Evolutionary conservation across 2,797 vertebrate species (phyloP).

Genomic region (Micromesistius poutassou): DNA sequence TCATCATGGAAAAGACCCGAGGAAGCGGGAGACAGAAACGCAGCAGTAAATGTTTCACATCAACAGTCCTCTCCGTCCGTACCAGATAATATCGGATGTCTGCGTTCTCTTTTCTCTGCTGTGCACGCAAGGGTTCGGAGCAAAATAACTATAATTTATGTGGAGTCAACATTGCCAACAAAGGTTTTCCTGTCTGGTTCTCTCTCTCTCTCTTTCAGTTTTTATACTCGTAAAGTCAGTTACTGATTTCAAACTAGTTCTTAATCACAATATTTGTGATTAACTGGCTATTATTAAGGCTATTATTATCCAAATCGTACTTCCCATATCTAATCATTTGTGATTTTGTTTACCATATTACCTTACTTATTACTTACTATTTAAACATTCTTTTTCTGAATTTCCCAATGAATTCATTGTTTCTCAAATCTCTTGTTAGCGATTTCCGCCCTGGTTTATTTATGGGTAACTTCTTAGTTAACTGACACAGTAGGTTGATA

Average conservation of each 20-base stretch:
- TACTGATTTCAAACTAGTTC: background rate
- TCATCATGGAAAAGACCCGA: conserved; percentile 40
- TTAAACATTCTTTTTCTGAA: too few species aligned
- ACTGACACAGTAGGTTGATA: background rate
- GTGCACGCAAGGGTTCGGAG: background rate
- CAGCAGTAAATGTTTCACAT: conserved; percentile 27
- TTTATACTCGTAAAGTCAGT: background rate
- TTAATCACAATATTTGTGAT: background rate
- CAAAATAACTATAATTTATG: background rate
- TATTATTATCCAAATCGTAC: background rate
- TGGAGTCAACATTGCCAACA: background rate
- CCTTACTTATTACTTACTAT: too few species aligned
- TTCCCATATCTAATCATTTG: background rate
- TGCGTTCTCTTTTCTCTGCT: background rate
- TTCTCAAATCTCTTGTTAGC: background rate
- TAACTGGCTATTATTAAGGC: background rate
- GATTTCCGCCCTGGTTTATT: background rate
- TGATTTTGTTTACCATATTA: too few species aligned
- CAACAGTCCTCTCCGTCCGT: background rate
- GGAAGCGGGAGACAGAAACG: conserved; percentile 31
- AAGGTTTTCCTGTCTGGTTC: background rate
- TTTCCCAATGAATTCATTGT: background rate
- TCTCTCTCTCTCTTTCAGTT: background rate
- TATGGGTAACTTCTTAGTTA: background rate
- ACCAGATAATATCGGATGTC: background rate